Conservation (phyloP, 2,797 vertebrate species). For the Cuniculus paca region DNA sequence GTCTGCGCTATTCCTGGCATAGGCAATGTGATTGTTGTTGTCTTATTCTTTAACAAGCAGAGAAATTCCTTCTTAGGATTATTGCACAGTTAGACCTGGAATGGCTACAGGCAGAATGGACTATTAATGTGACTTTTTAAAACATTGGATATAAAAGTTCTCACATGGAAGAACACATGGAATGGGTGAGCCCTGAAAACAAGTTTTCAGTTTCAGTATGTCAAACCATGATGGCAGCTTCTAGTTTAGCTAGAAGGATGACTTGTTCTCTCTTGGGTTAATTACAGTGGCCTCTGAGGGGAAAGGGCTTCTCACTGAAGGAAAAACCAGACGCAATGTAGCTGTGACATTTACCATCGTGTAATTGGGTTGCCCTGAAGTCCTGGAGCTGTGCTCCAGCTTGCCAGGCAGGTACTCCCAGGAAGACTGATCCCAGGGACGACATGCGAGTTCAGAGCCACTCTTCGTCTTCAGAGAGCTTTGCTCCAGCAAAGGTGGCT, state of each 20-base stretch:
- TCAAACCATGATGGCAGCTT: background rate
- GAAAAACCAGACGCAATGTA: background rate
- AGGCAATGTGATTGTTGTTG: background rate
- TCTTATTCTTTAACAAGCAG: slow-evolving; percentile 68
- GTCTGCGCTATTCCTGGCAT: background rate
- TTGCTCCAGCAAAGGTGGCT: background rate
- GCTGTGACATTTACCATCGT: slow-evolving; percentile 67
- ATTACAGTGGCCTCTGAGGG: slow-evolving; percentile 70
- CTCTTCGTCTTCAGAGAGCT: background rate
- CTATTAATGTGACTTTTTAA: background rate
- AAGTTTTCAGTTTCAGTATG: slow-evolving; percentile 46
- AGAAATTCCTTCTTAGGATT: background rate
- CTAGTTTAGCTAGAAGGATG: slow-evolving; percentile 39
- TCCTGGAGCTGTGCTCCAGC: background rate
- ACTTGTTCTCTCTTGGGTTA: slow-evolving; percentile 75
- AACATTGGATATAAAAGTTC: background rate
- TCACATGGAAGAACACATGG: background rate
- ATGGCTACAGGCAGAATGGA: background rate
- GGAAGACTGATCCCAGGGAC: background rate
- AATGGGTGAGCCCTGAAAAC: background rate
- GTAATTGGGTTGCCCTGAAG: slow-evolving; percentile 28
- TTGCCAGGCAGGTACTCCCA: background rate
- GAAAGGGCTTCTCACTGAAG: slow-evolving; percentile 54
- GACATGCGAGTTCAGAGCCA: background rate
- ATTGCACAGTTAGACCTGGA: background rate